Evolutionary conservation across 2,888 invertebrate species (phyloP), one percentile per base, ranked within the genome.

Genomic region (Acronicta aceris): DNA sequence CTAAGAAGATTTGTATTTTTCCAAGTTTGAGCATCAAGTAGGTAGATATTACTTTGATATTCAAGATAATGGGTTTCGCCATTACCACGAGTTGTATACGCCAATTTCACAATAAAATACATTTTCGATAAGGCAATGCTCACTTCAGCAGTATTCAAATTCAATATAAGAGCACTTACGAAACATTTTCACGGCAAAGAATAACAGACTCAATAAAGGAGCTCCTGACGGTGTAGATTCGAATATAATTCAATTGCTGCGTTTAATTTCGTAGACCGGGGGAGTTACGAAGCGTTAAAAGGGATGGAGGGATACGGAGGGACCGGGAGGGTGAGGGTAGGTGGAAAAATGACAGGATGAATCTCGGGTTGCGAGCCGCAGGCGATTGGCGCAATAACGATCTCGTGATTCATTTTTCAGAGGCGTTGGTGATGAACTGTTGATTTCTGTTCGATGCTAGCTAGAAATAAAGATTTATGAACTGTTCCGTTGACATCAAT

Each of bases 271-370:
- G 81, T 76, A 72, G 78, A 76, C 68, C 62, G 72, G 80, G 73
- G 82, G 87, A 88, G 89, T 83, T 81, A 71, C 78, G 81, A 88
- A 85, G 91, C 88, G 91, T 87, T 87, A 90, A 89, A 88, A 89
- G 90, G 90, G 86, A 80, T 82, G 81, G 87, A 86, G 84, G 83
- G 80, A 74, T 53, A 53, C 59, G 67, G 81, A 83, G 87, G 85
- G 25, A 33, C 15, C 78, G 53, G 70, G 83, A 84, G 88, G 88
- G 86, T 81, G 85, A 85, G 83, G 82, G 84, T 79, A 80, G 86
- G 86, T 80, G 81, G 86, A 87, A 78, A 87, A 88, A 86, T 88
- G 81, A 78, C 79, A 80, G 79, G 78, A 84, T 81, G 82, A 87
- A 88, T 84, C 83, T 84, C 78, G 79, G 81, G 63, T 60, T 74